phyloP scores from a whole-genome alignment of 2,797 vertebrate species.

The Spinus pinus region DNA sequence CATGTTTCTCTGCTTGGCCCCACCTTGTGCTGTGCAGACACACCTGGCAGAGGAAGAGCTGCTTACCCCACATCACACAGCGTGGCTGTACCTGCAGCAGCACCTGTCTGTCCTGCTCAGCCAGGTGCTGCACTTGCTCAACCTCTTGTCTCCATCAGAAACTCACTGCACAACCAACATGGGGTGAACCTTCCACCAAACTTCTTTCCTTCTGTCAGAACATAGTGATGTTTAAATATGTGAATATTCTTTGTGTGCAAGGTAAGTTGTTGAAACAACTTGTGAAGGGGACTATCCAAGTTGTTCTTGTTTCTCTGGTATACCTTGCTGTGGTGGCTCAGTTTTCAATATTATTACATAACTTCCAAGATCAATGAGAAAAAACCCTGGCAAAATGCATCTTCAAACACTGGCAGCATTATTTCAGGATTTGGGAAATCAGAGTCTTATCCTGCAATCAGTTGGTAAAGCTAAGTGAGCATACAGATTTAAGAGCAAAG shows the following conservation, averaged over 20 bases:
- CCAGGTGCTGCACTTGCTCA: neutral
- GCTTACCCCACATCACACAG: neutral
- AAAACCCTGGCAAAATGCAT: neutral
- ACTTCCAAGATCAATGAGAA: slow-evolving; percentile 1
- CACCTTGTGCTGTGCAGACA: neutral
- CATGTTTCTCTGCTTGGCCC: neutral
- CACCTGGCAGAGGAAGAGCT: neutral
- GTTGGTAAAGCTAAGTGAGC: neutral
- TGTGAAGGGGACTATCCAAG: neutral
- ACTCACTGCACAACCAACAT: neutral
- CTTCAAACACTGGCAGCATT: slow-evolving; percentile 21
- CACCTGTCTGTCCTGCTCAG: neutral
- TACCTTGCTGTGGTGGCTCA: neutral
- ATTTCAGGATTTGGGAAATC: slow-evolving; percentile 6
- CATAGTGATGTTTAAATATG: neutral
- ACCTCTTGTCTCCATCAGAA: neutral
- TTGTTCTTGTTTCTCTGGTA: neutral
- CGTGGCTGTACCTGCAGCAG: rapidly evolving
- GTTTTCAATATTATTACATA: slow-evolving; percentile 40
- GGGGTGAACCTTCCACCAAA: neutral
- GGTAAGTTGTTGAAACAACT: neutral
- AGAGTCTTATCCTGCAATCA: neutral
- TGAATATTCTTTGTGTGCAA: neutral
- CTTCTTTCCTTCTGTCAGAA: neutral
- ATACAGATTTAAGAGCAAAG: neutral